phyloP scores from a whole-genome alignment of 2,113 vertebrate species.

The Ivindomyrus marchei region DNA sequence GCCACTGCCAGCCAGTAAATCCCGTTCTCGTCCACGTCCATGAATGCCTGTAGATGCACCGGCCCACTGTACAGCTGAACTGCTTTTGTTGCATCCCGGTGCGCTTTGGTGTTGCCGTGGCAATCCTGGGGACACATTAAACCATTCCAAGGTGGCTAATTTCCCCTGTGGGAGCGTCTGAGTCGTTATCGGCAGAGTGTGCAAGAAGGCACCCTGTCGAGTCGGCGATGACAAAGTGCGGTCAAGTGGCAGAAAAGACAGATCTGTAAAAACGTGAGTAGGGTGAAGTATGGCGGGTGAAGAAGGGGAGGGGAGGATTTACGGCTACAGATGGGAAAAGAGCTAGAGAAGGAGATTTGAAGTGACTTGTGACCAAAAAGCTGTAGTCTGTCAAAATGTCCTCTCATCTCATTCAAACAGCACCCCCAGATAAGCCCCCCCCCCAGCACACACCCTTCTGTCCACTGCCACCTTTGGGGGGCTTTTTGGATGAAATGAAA shows the following conservation, averaged over 20 bases:
- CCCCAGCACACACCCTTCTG: not conserved
- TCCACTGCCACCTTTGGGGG: not conserved
- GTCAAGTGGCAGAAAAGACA: slow-evolving; percentile 36
- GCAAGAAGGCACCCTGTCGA: slow-evolving; percentile 35
- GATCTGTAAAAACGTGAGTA: not conserved
- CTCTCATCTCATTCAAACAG: slow-evolving; percentile 30
- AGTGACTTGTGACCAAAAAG: slow-evolving; percentile 45
- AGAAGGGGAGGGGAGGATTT: slow-evolving; percentile 41
- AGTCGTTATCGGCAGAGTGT: slow-evolving; percentile 31
- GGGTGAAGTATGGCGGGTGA: slow-evolving; percentile 19
- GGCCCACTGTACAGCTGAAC: not conserved
- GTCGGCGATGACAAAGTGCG: slow-evolving; percentile 41
- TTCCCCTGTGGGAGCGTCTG: slow-evolving; percentile 31
- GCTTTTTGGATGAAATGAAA: slow-evolving; percentile 5
- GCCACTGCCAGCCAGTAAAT: not conserved
- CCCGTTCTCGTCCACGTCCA: not conserved
- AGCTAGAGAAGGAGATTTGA: slow-evolving; percentile 43
- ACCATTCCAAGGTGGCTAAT: slow-evolving; percentile 22
- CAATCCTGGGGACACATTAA: slow-evolving; percentile 26
- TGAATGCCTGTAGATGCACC: not conserved
- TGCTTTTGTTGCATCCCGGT: not conserved
- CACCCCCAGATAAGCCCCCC: slow-evolving; percentile 17
- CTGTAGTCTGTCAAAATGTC: slow-evolving; percentile 47
- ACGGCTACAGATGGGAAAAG: slow-evolving; percentile 26
- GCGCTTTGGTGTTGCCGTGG: not conserved